phyloP scores from a whole-genome alignment of 2,113 vertebrate species.

The Cyanoliseus patagonus region DNA sequence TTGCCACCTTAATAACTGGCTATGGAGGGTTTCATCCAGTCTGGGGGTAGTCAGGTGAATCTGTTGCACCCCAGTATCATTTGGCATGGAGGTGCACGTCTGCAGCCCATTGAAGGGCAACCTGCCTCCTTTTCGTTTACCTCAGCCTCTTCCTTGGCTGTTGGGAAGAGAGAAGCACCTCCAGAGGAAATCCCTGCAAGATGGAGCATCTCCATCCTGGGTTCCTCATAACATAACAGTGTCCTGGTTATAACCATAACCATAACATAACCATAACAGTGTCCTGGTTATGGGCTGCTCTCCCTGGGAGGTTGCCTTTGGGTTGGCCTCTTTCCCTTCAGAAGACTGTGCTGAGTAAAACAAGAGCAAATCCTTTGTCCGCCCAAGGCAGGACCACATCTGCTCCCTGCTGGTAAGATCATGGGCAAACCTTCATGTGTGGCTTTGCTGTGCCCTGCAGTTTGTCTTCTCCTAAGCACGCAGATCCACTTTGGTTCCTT shows the following conservation, averaged over 20 bases:
- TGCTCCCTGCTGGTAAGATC: background rate
- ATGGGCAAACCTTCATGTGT: background rate
- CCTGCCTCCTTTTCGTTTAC: no score
- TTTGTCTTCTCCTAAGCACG: background rate
- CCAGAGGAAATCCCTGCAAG: background rate
- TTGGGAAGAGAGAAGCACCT: background rate
- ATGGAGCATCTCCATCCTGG: background rate
- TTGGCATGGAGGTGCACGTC: background rate
- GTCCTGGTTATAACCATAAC: background rate
- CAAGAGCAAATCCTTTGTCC: background rate
- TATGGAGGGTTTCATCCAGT: background rate
- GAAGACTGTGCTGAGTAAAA: rapidly evolving
- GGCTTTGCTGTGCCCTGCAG: background rate
- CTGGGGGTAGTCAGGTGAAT: background rate
- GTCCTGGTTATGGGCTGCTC: background rate
- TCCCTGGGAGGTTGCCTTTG: background rate
- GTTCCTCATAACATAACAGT: background rate
- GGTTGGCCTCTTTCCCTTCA: background rate
- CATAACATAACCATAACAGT: background rate
- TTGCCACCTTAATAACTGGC: rapidly evolving
- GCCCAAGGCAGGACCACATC: background rate
- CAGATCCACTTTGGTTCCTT: rapidly evolving
- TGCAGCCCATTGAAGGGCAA: background rate
- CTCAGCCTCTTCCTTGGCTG: background rate
- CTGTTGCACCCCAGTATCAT: background rate